Conservation (phyloP, 2,113 vertebrate genomes). For the Hyla sarda region DNA sequence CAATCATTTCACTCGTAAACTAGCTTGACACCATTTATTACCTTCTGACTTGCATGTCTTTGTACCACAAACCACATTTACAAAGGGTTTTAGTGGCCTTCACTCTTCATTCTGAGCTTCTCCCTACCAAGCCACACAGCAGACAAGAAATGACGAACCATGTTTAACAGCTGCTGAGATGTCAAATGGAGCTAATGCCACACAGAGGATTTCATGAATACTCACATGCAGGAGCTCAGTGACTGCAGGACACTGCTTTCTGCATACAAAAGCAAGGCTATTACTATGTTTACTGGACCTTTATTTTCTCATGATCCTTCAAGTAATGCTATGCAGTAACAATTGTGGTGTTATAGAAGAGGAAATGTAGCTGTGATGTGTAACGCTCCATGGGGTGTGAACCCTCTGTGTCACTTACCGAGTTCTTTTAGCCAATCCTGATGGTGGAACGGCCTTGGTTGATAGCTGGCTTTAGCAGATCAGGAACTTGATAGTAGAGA, state of each 20-base stretch:
- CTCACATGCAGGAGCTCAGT: neutral
- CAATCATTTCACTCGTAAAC: neutral
- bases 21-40: neutral
- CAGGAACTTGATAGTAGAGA: too few species aligned
- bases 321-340: too few species aligned
- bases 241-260: neutral
- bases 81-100: neutral
- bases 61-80: neutral
- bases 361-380: too few species aligned
- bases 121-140: neutral
- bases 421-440: too few species aligned
- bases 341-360: too few species aligned
- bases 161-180: neutral
- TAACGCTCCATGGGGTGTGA: too few species aligned
- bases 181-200: conserved; percentile 15
- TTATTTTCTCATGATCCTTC: too few species aligned
- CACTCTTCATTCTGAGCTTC: neutral
- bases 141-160: neutral
- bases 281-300: too few species aligned
- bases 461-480: too few species aligned
- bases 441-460: too few species aligned
- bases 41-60: neutral
- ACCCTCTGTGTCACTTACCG: too few species aligned
- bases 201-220: conserved; percentile 42
- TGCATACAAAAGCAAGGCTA: neutral